phyloP scores from a whole-genome alignment of 2,888 invertebrate genomes.

The Thymelicus acteon region DNA sequence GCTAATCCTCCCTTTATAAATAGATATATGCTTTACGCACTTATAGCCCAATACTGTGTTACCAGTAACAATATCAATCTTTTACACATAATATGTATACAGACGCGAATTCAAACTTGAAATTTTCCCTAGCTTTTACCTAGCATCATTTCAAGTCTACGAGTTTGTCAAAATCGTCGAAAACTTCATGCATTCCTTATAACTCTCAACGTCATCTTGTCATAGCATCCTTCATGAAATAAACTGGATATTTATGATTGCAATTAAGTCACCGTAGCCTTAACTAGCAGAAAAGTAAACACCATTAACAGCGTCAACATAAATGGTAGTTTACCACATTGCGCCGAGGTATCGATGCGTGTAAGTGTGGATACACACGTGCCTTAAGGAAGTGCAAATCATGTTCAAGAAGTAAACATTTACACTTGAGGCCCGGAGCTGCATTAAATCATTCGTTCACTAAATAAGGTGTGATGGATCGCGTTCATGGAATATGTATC shows the following conservation, averaged over 20 bases:
- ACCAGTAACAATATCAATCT: no score
- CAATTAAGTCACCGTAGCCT: not conserved
- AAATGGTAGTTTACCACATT: slow-evolving; percentile 15
- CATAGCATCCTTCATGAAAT: not conserved
- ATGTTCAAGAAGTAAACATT: slow-evolving; percentile 31
- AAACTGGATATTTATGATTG: slow-evolving; percentile 3
- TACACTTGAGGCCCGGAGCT: slow-evolving; percentile 22
- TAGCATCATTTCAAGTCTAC: no score
- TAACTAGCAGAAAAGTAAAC: slow-evolving; percentile 19
- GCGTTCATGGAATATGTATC: slow-evolving; percentile 42
- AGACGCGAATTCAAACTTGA: no score
- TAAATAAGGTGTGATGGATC: slow-evolving; percentile 51
- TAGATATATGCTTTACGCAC: no score
- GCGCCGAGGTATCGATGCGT: slow-evolving; percentile 24
- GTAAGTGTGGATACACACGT: slow-evolving; percentile 20
- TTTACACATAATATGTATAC: no score
- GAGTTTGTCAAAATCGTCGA: no score
- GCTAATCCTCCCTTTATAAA: no score
- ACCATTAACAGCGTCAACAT: slow-evolving; percentile 25
- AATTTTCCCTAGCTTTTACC: no score
- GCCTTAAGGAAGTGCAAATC: slow-evolving; percentile 32
- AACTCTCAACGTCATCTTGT: slow-evolving; percentile 1
- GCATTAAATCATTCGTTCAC: slow-evolving; percentile 42
- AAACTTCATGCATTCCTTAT: not conserved
- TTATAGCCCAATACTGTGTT: no score